Evolutionary conservation across 53 echinoderm and acorn worm genomes (phyloP).

Genomic region (Pentamera pediparva): DNA sequence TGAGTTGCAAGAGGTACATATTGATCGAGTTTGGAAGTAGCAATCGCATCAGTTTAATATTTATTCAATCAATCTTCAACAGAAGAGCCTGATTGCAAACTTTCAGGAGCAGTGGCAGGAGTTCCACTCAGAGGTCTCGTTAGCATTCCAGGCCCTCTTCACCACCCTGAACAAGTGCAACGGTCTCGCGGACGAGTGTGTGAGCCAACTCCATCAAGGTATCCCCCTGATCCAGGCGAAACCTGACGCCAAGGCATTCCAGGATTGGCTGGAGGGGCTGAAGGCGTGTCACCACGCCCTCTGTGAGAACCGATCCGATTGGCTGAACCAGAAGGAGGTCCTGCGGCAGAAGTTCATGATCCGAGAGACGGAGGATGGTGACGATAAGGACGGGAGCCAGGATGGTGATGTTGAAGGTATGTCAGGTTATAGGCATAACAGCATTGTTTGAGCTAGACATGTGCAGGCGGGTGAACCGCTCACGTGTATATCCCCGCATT

Average conservation of each 20-base stretch:
- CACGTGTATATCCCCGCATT: not conserved
- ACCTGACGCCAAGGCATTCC: not conserved
- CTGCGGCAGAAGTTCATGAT: slow-evolving; percentile 59
- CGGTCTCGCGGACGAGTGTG: slow-evolving; percentile 8
- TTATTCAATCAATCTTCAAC: not conserved
- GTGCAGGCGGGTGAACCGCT: too few species aligned
- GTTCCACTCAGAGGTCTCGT: slow-evolving; percentile 11
- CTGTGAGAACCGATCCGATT: slow-evolving; percentile 34
- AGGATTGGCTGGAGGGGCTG: slow-evolving; percentile 22
- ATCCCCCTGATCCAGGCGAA: not conserved
- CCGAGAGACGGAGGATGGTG: slow-evolving; percentile 55
- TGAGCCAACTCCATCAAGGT: slow-evolving; percentile 12
- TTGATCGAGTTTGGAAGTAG: too few species aligned
- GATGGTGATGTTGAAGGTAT: slow-evolving; percentile 4
- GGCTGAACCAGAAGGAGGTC: slow-evolving; percentile 28
- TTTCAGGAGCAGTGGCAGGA: slow-evolving; percentile 19
- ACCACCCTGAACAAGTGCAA: slow-evolving; percentile 2
- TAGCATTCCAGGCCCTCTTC: slow-evolving; percentile 9
- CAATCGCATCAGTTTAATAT: too few species aligned
- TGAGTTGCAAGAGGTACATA: too few species aligned
- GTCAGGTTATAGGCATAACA: not conserved
- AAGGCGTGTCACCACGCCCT: slow-evolving; percentile 3
- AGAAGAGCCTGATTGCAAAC: not conserved
- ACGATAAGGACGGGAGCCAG: slow-evolving; percentile 58
- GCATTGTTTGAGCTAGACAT: too few species aligned